These are phyloP conservation scores for Leptestheria dahalacensis DNA, from an alignment of 1,140 invertebrate species.

Conservation along the genomic window DNA sequence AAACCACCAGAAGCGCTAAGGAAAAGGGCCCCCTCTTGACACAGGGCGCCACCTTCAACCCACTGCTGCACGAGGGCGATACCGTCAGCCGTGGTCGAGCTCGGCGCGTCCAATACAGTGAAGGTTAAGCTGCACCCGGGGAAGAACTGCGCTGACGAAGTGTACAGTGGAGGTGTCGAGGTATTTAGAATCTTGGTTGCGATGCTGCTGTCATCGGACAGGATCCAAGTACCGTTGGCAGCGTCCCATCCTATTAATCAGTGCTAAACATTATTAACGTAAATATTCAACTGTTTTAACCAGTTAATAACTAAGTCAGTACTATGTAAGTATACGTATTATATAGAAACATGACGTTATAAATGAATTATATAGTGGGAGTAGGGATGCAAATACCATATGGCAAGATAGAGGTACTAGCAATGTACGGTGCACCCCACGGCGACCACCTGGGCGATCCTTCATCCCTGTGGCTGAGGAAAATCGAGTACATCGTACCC, in stretches of 20 bases:
- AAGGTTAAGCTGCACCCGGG: slow-evolving; percentile 21
- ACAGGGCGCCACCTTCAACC: slow-evolving; percentile 16
- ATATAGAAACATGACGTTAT: background rate
- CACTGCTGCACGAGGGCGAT: slow-evolving; percentile 18
- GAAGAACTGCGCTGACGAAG: slow-evolving; percentile 19
- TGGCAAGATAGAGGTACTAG: background rate
- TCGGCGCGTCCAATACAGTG: slow-evolving; percentile 19
- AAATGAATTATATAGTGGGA: background rate
- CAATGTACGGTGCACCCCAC: background rate
- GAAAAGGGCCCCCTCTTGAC: slow-evolving; percentile 20
- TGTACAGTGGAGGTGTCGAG: slow-evolving; percentile 15
- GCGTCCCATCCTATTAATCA: slow-evolving; percentile 20
- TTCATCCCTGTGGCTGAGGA: background rate
- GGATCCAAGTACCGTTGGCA: slow-evolving; percentile 16
- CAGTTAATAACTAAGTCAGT: background rate
- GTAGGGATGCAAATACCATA: background rate
- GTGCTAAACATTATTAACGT: too few species aligned
- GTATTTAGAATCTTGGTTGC: slow-evolving; percentile 18
- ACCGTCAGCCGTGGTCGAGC: slow-evolving; percentile 18
- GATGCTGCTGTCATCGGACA: slow-evolving; percentile 20
- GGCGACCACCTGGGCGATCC: background rate
- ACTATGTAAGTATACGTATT: background rate
- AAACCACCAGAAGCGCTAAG: slow-evolving; percentile 19
- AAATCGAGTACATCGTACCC: background rate
- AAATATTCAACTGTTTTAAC: background rate